Base-by-base conservation (phyloP, 2,113 vertebrate genomes). In the Candoia aspera region DNA sequence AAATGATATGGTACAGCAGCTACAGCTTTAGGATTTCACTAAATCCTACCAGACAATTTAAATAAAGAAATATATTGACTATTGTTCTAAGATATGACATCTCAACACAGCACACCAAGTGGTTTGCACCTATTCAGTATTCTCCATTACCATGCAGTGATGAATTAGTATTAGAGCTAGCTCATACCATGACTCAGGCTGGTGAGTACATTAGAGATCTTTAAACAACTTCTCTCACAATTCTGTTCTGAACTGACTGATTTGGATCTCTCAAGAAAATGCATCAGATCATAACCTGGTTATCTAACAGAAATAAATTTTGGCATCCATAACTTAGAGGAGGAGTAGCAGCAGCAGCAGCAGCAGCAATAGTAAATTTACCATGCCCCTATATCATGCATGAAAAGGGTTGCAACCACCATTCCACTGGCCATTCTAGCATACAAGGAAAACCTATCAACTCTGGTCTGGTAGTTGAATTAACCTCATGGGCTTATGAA, bases 11-110 rank as follows among this genome's bases (percentile, higher is more conserved):
- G 89, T 91, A 92, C 26, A 92, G 89, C 11, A 93, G 90, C 91
- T 94, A 95, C 89, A 88, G 93, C 94, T 96, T 86, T 89, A 95
- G 91, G 84, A 33, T 86, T 95, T 93, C 92, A 93, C 86, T 90
- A 93, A 96, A 91, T 94, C 94, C 88, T 92, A 91, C 94, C 89
- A 85, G 92, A 93, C 92, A 92, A 94, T 94, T 96, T 95, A 33
- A 95, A 91, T 8, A 93, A 95, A 93, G 93, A 64, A 87, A 59
- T 95, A 88, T 95, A 91, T 95, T 94, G 59, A 88, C 60, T 91
- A 92, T 91, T 93, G 87, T 96, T 94, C 9, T 62, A 92, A 60
- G 92, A 60, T 87, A 89, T 90, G 90, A 87, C 73, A 90, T 90
- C 85, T 68, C n/a, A 89, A 8, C 93, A 84, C 91, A 95, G 91